These are phyloP conservation scores for Athetis lepigone DNA, from an alignment of 2,888 invertebrate species.

Conservation along the genomic window DNA sequence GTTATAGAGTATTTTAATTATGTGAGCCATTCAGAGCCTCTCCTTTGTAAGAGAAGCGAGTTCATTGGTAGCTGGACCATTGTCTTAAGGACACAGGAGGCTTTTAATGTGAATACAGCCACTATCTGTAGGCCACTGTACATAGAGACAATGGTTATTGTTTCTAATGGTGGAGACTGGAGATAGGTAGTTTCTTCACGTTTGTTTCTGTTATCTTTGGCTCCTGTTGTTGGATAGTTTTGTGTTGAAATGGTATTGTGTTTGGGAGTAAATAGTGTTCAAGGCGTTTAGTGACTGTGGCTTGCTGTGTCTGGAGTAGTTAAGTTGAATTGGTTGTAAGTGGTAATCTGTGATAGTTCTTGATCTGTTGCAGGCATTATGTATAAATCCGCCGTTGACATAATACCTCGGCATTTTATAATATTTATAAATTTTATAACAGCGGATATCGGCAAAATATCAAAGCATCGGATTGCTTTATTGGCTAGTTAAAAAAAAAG, in stretches of 20 bases:
- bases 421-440: too few relatives aligned
- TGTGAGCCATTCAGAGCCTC: slow-evolving; percentile 68
- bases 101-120: slow-evolving; percentile 70
- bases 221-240: slow-evolving; percentile 9
- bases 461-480: too few relatives aligned
- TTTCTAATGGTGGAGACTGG: slow-evolving; percentile 46
- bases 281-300: too few relatives aligned
- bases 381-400: too few relatives aligned
- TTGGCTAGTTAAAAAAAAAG: too few relatives aligned
- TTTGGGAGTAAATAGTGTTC: not conserved
- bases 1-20: slow-evolving; percentile 71
- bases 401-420: too few relatives aligned
- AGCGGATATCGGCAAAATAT: too few relatives aligned
- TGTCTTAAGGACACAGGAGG: slow-evolving; percentile 72
- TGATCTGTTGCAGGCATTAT: too few relatives aligned
- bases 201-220: slow-evolving; percentile 24
- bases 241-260: slow-evolving; percentile 1
- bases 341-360: too few relatives aligned
- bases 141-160: slow-evolving; percentile 64
- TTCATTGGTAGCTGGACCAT: slow-evolving; percentile 67
- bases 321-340: too few relatives aligned
- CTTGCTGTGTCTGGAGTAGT: too few relatives aligned
- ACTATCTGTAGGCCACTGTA: slow-evolving; percentile 62
- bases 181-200: slow-evolving; percentile 52
- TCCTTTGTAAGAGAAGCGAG: slow-evolving; percentile 67